A percentile compares a stretch with the other conserved stretches of the same genome.
phyloP scores from a whole-genome alignment of 2,888 invertebrate species.

The Xestia xanthographa region DNA sequence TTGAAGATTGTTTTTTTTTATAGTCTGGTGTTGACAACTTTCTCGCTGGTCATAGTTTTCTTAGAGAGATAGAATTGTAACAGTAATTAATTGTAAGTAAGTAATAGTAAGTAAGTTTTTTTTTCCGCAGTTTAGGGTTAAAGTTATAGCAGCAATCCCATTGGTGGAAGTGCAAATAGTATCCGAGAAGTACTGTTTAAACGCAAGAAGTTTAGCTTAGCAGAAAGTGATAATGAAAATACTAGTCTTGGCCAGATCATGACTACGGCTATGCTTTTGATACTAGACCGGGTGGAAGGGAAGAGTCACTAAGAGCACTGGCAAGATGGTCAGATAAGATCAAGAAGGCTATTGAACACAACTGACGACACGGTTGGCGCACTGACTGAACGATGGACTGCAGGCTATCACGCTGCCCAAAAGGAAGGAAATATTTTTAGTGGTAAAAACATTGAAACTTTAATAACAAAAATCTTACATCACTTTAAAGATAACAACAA shows the following conservation, averaged over 20 bases:
- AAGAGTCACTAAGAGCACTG: neutral
- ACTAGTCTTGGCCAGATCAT: neutral
- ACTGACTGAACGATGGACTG: neutral
- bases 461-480: neutral
- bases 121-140: neutral
- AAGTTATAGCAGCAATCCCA: neutral
- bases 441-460: neutral
- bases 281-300: neutral
- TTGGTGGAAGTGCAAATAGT: neutral
- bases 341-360: neutral
- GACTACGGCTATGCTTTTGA: neutral
- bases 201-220: no score
- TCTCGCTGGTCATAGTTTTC: no score
- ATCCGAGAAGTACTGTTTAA: neutral
- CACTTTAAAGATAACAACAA: neutral
- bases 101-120: neutral
- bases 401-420: no score
- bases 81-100: neutral
- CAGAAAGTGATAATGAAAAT: neutral
- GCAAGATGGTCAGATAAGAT: neutral
- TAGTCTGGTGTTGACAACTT: neutral
- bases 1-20: neutral
- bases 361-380: neutral
- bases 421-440: neutral
- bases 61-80: neutral